phyloP scores from a whole-genome alignment of 2,888 invertebrate genomes.

The Callosobruchus maculatus region DNA sequence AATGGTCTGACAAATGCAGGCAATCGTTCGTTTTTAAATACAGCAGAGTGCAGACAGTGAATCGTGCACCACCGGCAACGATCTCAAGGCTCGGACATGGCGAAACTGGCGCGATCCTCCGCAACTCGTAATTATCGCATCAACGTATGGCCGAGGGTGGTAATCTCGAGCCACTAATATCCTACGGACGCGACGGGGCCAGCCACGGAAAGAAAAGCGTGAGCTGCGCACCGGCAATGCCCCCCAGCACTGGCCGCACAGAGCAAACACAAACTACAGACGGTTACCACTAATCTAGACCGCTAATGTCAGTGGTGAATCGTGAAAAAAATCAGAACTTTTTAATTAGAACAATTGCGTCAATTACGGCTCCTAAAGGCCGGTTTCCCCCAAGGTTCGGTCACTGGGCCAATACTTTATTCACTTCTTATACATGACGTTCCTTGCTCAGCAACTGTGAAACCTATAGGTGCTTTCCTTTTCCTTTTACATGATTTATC shows the following conservation, averaged over 20 bases:
- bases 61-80: slow-evolving; percentile 2
- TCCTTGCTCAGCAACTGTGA: no score
- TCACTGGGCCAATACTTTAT: no score
- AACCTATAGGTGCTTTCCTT: no score
- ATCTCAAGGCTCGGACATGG: neutral
- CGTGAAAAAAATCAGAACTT: no score
- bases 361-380: no score
- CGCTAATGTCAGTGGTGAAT: no score
- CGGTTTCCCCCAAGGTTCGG: no score
- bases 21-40: neutral
- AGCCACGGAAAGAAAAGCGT: neutral
- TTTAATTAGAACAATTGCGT: no score
- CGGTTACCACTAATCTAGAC: neutral
- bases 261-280: neutral
- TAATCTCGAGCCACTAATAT: slow-evolving; percentile 30
- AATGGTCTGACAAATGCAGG: neutral
- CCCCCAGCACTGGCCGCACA: neutral
- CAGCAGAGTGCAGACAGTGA: no score
- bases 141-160: slow-evolving; percentile 12
- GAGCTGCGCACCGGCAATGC: neutral
- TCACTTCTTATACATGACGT: no score
- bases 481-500: no score
- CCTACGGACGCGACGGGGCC: slow-evolving; percentile 47
- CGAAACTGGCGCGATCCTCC: neutral
- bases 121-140: slow-evolving; percentile 8